A percentile compares a stretch with the other conserved stretches of the same genome.
Evolutionary conservation across 2,113 vertebrate species (phyloP).

Genomic region (Glareola pratincola): DNA sequence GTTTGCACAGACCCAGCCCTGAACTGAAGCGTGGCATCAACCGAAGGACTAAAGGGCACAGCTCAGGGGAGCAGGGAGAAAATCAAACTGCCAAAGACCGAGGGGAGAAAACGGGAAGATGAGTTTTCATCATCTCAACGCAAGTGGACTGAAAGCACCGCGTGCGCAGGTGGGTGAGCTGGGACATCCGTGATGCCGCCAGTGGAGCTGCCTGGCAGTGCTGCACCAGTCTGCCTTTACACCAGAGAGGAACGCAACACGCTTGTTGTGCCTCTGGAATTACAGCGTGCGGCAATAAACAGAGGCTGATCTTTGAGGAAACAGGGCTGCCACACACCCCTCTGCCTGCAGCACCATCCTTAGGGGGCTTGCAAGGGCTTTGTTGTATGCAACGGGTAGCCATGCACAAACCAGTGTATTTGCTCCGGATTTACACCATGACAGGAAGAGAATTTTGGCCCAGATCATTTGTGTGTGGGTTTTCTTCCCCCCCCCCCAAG

Average conservation of each 20-base stretch:
- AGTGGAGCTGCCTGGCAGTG: background rate
- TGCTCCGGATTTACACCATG: background rate
- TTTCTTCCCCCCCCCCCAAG: background rate
- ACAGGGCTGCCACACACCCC: background rate
- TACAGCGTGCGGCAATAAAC: accelerated
- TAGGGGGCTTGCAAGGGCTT: accelerated
- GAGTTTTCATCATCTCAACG: background rate
- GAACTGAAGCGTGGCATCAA: background rate
- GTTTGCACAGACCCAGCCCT: background rate
- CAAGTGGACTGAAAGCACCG: background rate
- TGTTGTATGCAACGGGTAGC: accelerated
- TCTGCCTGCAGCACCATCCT: background rate
- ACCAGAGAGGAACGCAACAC: accelerated
- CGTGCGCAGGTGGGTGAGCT: accelerated
- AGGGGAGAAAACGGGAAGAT: background rate
- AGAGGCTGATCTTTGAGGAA: background rate
- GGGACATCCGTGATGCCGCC: background rate
- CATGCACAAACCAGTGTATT: background rate
- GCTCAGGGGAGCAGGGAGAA: background rate
- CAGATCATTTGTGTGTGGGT: background rate
- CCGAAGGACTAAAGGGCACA: background rate
- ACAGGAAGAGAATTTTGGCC: background rate
- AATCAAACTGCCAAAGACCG: background rate
- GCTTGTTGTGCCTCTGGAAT: background rate
- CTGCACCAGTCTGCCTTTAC: background rate